A percentile compares a stretch with the other conserved stretches of the same genome.
Conservation (phyloP, 2,888 invertebrate species). For the Hyalella azteca region DNA sequence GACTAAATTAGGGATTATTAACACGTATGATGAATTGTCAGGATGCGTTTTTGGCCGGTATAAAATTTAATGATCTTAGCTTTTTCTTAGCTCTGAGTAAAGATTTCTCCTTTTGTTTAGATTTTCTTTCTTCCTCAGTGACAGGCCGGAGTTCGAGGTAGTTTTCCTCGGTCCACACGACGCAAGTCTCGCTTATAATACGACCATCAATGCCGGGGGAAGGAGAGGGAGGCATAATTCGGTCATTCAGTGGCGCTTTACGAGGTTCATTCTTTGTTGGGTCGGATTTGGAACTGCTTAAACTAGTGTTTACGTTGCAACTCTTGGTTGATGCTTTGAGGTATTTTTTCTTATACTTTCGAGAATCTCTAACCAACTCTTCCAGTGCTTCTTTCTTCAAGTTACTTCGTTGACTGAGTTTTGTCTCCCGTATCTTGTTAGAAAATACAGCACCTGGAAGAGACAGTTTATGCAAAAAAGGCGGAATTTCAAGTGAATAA, state of each 20-base stretch:
- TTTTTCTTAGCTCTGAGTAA: slow-evolving; percentile 7
- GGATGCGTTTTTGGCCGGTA: background rate
- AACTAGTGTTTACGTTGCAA: background rate
- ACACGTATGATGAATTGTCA: too few species aligned
- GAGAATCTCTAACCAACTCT: slow-evolving; percentile 31
- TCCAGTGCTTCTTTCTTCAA: slow-evolving; percentile 31
- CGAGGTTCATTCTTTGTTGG: too few species aligned
- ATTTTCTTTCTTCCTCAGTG: background rate
- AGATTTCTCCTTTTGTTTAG: background rate
- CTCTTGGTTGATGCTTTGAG: background rate
- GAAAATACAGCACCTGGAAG: slow-evolving; percentile 46
- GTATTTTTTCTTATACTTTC: background rate
- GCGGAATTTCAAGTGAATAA: background rate
- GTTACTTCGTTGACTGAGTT: slow-evolving; percentile 39
- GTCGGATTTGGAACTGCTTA: background rate
- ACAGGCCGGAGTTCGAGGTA: background rate
- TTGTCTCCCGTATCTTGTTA: slow-evolving; percentile 43
- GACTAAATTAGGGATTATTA: too few species aligned
- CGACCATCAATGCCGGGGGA: background rate
- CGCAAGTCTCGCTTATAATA: background rate
- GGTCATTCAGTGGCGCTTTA: too few species aligned
- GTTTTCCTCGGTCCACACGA: slow-evolving; percentile 17
- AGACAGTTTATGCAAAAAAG: background rate
- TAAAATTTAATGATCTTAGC: slow-evolving; percentile 7
- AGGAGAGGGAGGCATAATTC: background rate